Percentiles rank a stretch among this genome's conserved stretches.
phyloP scores from a whole-genome alignment of 2,113 vertebrate genomes.

The Chauna torquata region DNA sequence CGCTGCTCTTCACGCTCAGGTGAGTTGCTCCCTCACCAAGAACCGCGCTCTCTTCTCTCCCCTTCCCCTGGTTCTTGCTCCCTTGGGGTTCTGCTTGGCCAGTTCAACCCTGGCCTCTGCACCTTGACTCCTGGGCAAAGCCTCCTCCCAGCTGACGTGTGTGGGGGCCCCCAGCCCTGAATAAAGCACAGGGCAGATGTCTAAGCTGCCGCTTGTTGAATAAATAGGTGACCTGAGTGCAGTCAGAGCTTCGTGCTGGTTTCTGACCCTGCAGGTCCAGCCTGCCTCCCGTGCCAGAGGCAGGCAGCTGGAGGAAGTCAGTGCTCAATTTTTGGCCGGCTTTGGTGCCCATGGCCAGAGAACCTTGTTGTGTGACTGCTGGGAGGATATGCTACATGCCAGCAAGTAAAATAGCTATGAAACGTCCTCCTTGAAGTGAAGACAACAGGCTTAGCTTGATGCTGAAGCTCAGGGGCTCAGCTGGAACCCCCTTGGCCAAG shows the following conservation, averaged over 20 bases:
- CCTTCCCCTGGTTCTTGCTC: fast-evolving
- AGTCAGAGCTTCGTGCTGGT: fast-evolving
- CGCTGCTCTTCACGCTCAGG: slow-evolving; percentile 95
- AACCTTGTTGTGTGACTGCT: background rate
- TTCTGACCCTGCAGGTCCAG: background rate
- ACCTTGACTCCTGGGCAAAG: background rate
- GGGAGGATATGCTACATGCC: background rate
- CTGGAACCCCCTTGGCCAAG: background rate
- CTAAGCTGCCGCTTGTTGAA: background rate
- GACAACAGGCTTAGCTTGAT: fast-evolving
- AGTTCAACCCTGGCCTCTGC: background rate
- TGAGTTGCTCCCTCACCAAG: slow-evolving; percentile 40
- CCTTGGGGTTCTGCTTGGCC: background rate
- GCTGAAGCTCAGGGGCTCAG: background rate
- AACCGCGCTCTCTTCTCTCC: background rate
- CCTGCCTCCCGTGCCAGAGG: background rate
- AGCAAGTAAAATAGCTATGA: background rate
- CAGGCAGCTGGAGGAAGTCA: background rate
- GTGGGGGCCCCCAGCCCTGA: background rate
- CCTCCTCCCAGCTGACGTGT: fast-evolving
- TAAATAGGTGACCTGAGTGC: background rate
- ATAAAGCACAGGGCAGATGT: fast-evolving
- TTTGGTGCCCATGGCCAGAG: background rate
- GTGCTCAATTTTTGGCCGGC: background rate
- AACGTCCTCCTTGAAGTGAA: background rate